These are phyloP conservation scores for Pseudomyrmex flavicornis DNA, from an alignment of 1,140 invertebrate genomes.

Conservation along the genomic window DNA sequence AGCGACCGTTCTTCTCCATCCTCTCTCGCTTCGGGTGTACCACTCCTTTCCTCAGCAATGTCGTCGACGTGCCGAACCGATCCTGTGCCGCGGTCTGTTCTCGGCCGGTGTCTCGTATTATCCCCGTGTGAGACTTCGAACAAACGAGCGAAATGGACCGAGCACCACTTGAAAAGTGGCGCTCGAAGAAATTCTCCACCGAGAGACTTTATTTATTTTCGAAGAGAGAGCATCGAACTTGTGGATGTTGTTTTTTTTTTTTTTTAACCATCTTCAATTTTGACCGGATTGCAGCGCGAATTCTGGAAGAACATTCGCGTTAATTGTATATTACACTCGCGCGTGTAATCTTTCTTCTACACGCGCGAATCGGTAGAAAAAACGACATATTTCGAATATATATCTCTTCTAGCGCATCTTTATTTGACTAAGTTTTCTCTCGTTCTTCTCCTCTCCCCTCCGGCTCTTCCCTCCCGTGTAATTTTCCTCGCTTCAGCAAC, in stretches of 20 bases:
- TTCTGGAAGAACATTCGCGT: background rate
- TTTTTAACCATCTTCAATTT: too few species aligned
- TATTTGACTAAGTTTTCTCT: slow-evolving; percentile 17
- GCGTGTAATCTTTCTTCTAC: background rate
- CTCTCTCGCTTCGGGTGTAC: slow-evolving; percentile 45
- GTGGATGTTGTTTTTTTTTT: too few species aligned
- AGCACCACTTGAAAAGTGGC: background rate
- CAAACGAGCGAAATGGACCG: background rate
- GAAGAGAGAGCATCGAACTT: too few species aligned
- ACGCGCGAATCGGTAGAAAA: background rate
- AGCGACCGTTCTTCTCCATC: slow-evolving; percentile 55
- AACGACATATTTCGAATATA: slow-evolving; percentile 16
- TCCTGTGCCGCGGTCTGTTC: slow-evolving; percentile 48
- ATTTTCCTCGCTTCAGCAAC: slow-evolving; percentile 47
- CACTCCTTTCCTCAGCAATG: slow-evolving; percentile 57
- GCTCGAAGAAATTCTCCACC: background rate
- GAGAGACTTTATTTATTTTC: too few species aligned
- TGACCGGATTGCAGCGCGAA: background rate
- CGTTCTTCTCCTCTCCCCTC: background rate
- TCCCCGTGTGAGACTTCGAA: slow-evolving; percentile 14
- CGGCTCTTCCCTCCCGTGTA: background rate
- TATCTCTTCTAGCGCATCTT: background rate
- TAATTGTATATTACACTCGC: background rate
- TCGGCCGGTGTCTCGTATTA: slow-evolving; percentile 44
- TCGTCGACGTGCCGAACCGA: slow-evolving; percentile 48